Conservation (phyloP, 2,888 invertebrate species). For the Dendrolimus houi region DNA sequence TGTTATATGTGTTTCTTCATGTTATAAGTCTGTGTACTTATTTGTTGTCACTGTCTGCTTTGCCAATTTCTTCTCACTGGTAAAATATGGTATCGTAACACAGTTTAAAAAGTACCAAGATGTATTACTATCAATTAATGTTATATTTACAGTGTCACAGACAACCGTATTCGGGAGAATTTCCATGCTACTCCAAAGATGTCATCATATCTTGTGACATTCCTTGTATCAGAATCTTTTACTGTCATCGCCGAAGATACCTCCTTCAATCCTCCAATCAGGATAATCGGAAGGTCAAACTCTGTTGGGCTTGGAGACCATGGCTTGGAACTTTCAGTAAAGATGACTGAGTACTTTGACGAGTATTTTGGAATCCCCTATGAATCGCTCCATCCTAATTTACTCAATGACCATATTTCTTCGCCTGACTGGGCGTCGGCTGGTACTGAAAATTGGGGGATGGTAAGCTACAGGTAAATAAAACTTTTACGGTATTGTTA, state of each 20-base stretch:
- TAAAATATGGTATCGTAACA: conserved; percentile 14
- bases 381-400: conserved; percentile 38
- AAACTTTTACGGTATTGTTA: not conserved
- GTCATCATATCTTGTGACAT: conserved; percentile 91
- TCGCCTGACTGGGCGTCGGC: conserved; percentile 70
- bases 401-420: conserved; percentile 58
- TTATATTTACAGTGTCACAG: conserved; percentile 25
- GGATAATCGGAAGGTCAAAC: conserved; percentile 63
- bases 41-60: too few species aligned
- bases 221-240: conserved; percentile 79
- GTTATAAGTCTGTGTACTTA: too few species aligned
- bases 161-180: conserved; percentile 31
- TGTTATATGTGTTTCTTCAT: too few species aligned
- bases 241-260: conserved; percentile 49
- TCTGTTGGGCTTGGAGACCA: conserved; percentile 44
- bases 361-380: conserved; percentile 57
- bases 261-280: conserved; percentile 44
- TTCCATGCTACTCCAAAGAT: conserved; percentile 79
- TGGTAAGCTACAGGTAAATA: conserved; percentile 65
- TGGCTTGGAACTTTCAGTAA: conserved; percentile 45
- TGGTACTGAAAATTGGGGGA: conserved; percentile 69
- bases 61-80: too few species aligned
- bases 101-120: not conserved
- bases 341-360: conserved; percentile 53
- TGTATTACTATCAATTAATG: not conserved